Evolutionary conservation across 2,888 invertebrate species (phyloP).

Genomic region (Calameuta pallipes): DNA sequence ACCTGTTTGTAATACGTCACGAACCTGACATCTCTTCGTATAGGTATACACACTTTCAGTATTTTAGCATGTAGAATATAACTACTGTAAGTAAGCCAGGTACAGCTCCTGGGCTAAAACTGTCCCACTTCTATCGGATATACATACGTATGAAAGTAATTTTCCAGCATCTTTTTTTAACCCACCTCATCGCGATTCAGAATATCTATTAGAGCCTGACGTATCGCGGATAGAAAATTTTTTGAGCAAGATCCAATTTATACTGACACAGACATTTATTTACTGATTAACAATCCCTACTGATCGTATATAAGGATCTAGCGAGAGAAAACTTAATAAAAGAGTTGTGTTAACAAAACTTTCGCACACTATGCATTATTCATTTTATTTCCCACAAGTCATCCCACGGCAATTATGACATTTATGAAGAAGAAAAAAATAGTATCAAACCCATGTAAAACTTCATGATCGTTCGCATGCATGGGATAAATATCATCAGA

Average conservation of each 20-base stretch:
- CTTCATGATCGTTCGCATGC: neutral
- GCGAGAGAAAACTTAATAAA: neutral
- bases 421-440: neutral
- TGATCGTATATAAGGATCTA: neutral
- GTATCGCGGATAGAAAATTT: neutral
- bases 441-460: neutral
- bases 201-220: neutral
- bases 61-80: neutral
- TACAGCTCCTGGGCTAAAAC: neutral
- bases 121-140: neutral
- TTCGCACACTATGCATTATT: neutral
- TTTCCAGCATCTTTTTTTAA: neutral
- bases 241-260: neutral
- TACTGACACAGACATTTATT: neutral
- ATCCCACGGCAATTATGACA: neutral
- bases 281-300: neutral
- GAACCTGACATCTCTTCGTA: slow-evolving; percentile 31
- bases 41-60: neutral
- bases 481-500: neutral
- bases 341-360: neutral
- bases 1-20: slow-evolving; percentile 33
- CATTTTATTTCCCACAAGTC: neutral
- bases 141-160: neutral
- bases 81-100: neutral
- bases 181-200: neutral